Percentiles rank a stretch among this genome's conserved stretches.
phyloP scores from a whole-genome alignment of 2,797 vertebrate genomes.

The Siniperca scherzeri region DNA sequence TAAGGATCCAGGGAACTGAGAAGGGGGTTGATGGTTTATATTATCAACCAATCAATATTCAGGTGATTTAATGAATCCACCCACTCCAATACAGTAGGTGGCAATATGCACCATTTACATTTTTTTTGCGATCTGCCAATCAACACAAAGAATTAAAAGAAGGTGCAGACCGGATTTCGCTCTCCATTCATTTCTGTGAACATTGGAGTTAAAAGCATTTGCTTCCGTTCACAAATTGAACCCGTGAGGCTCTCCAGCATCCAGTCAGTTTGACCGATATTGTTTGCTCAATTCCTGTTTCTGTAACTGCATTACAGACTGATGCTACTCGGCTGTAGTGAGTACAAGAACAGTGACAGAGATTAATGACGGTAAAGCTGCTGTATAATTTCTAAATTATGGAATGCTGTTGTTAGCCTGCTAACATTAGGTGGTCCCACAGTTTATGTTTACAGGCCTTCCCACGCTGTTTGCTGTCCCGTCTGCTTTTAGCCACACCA shows the following conservation, averaged over 20 bases:
- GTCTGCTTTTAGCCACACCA: neutral
- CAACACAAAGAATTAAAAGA: neutral
- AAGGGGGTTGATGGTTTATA: too few species aligned
- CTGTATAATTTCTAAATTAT: neutral
- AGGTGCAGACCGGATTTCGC: neutral
- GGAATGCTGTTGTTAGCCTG: neutral
- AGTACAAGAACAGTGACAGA: neutral
- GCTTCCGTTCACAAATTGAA: neutral
- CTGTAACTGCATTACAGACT: neutral
- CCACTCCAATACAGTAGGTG: too few species aligned
- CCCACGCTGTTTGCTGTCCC: too few species aligned
- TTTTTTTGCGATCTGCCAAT: neutral
- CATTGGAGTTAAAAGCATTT: neutral
- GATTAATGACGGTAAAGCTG: neutral
- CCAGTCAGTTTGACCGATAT: neutral
- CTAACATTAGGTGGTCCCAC: neutral
- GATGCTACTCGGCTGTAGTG: neutral
- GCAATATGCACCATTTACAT: neutral
- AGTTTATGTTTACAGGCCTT: neutral
- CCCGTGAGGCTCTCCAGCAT: neutral
- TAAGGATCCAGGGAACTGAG: neutral
- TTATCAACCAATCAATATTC: neutral
- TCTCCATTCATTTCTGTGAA: neutral
- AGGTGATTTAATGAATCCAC: constrained; percentile 2
- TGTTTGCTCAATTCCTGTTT: neutral